Evolutionary conservation across 2,113 vertebrate genomes (phyloP).

Genomic region (Gyps fulvus): DNA sequence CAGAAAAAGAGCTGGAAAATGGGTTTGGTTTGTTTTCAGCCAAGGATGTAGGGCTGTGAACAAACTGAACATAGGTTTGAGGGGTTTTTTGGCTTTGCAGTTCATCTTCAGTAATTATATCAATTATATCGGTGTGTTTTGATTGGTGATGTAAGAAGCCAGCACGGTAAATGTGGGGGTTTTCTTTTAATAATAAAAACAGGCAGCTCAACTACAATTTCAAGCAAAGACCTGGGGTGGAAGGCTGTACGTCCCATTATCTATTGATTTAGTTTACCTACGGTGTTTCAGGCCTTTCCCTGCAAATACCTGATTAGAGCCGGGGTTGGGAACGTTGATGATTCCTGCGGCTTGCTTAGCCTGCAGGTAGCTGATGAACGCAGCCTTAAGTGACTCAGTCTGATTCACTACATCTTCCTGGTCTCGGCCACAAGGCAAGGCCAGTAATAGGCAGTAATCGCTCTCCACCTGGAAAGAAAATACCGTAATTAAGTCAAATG

Average conservation of each 20-base stretch:
- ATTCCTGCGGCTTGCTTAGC: constrained; percentile 97
- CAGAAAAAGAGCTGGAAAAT: not conserved
- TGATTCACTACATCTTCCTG: constrained; percentile 94
- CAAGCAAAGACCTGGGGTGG: rapidly evolving
- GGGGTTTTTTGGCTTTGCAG: not conserved
- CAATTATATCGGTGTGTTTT: rapidly evolving
- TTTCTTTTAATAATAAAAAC: not conserved
- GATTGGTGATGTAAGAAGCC: not conserved
- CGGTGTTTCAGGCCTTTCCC: rapidly evolving
- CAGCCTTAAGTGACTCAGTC: constrained; percentile 94
- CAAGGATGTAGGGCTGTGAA: not conserved
- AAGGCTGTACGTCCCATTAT: rapidly evolving
- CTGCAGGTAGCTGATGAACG: constrained; percentile 98
- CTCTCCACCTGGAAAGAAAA: constrained; percentile 85
- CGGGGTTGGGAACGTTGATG: constrained; percentile 97
- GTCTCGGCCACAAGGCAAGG: constrained; percentile 94
- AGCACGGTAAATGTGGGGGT: rapidly evolving
- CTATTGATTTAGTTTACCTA: rapidly evolving
- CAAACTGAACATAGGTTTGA: rapidly evolving
- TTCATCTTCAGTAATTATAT: rapidly evolving
- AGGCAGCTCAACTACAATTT: not conserved
- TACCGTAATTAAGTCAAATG: not conserved
- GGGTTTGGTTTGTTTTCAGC: not conserved
- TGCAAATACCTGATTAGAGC: constrained; percentile 89
- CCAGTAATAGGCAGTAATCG: constrained; percentile 95